A percentile compares a stretch with the other conserved stretches of the same genome.
phyloP scores from a whole-genome alignment of 2,113 vertebrate species.

The Phocoena phocoena region DNA sequence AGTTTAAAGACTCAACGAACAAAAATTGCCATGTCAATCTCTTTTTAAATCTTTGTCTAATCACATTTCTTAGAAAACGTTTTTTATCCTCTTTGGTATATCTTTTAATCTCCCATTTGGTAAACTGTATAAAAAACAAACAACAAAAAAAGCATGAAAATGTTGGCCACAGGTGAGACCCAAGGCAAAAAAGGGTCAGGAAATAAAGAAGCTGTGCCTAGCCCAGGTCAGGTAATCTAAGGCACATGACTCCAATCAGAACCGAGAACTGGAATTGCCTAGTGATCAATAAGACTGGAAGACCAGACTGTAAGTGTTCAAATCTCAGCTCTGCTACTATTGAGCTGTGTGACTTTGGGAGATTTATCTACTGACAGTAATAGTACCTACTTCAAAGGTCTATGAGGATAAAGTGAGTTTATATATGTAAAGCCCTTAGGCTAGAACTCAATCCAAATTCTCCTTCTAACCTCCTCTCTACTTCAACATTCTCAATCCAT shows the following conservation, averaged over 20 bases:
- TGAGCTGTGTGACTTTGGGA: not conserved
- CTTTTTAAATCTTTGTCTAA: constrained; percentile 36
- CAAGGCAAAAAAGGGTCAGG: not conserved
- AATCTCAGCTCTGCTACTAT: not conserved
- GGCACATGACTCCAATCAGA: not conserved
- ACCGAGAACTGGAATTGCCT: not conserved
- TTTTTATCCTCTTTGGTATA: not conserved
- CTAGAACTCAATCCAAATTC: not conserved
- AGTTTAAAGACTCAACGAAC: not conserved
- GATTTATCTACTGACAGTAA: not conserved
- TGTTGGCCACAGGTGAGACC: not conserved
- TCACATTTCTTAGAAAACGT: constrained; percentile 44
- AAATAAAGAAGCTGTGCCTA: not conserved
- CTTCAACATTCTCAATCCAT: not conserved
- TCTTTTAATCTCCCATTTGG: constrained; percentile 12
- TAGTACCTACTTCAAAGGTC: not conserved
- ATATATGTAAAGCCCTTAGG: not conserved
- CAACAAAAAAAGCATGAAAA: not conserved
- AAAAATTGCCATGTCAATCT: not conserved
- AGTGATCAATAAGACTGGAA: not conserved
- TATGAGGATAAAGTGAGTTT: not conserved
- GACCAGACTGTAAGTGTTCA: not conserved
- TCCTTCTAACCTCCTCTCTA: constrained; percentile 2
- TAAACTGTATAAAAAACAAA: not conserved
- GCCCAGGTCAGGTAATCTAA: not conserved